Conservation (phyloP, 2,888 invertebrate genomes). For the Dromius quadrimaculatus region DNA sequence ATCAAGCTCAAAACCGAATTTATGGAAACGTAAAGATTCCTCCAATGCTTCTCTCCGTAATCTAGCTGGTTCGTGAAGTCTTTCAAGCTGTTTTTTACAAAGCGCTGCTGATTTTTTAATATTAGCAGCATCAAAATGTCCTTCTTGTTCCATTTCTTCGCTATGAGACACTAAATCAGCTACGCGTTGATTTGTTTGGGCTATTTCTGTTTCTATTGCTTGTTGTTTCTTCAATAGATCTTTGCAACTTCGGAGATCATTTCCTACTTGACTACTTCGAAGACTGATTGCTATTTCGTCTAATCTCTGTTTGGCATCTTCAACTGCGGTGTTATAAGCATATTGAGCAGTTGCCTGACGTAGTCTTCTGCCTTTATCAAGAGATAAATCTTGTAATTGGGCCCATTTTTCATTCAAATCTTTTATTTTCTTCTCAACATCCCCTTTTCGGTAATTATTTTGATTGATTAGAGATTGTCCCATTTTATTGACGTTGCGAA, state of each 20-base stretch:
- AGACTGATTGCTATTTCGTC: conserved; percentile 86
- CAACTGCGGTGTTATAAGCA: conserved; percentile 82
- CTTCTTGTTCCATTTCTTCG: conserved; percentile 90
- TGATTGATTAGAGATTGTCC: conserved; percentile 80
- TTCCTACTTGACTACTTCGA: conserved; percentile 85
- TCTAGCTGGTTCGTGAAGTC: conserved; percentile 79
- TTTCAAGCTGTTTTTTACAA: conserved; percentile 77
- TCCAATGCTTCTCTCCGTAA: conserved; percentile 82
- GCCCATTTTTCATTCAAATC: conserved; percentile 85
- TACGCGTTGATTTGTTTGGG: conserved; percentile 75
- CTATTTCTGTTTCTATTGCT: conserved; percentile 87
- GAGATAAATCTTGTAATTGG: conserved; percentile 76
- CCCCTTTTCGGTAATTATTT: conserved; percentile 77
- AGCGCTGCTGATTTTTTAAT: conserved; percentile 84
- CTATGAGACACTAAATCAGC: conserved; percentile 83
- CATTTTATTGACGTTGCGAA: conserved; percentile 86
- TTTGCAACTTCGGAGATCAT: conserved; percentile 92
- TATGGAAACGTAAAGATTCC: conserved; percentile 87
- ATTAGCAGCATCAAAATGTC: conserved; percentile 93
- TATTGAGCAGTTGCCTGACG: conserved; percentile 92
- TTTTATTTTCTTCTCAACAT: conserved; percentile 76
- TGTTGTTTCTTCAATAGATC: conserved; percentile 91
- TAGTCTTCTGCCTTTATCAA: conserved; percentile 78
- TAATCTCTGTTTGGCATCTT: conserved; percentile 89
- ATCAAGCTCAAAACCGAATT: conserved; percentile 93